Evolutionary conservation across 2,113 vertebrate genomes (phyloP), one percentile per base, ranked within the genome.

Genomic region (Zosterops borbonicus): DNA sequence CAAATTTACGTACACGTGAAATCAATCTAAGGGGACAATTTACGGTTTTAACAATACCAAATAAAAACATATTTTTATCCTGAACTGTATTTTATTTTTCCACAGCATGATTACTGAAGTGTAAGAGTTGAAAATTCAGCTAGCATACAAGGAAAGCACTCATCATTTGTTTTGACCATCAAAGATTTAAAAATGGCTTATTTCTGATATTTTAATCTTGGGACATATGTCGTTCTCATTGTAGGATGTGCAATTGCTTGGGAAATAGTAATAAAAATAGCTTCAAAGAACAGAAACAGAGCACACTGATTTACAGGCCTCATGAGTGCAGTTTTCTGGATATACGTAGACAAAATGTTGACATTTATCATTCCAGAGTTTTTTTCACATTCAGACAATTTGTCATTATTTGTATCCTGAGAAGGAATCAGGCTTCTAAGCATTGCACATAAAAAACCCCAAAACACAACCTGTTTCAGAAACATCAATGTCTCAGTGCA

Each of bases 171-270:
- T 96, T 76, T 58, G 67, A 94, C 52, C 10, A 0, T 35, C 1
- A 2, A 44, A 71, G 14, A n/a, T 89, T 87, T 92, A 89, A 96
- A 95, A 95, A 89, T 92, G 74, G 58, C 58, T 95, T 91, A 70
- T 91, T 94, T 92, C 31, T 89, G 83, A 58, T 92, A 95, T 95
- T 97, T 95, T 92, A 95, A 83, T 94, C 78, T 87, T 76, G 87
- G 67, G 63, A 87, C 94, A 95, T 87, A 95, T 83, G 93, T 89
- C 58, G 50, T 94, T 91, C 70, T 92, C 4, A 1, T 78, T 87
- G 81, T 87, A 92, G 77, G 77, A 94, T 91, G 89, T 82, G 81
- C 49, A 75, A 84, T 46, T 94, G 41, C 83, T 92, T 87, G 42
- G 78, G 87, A 95, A 95, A 92, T 79, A 83, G 35, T 27, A 58